Conservation (phyloP, 1,140 invertebrate genomes). For the Saccostrea echinata region DNA sequence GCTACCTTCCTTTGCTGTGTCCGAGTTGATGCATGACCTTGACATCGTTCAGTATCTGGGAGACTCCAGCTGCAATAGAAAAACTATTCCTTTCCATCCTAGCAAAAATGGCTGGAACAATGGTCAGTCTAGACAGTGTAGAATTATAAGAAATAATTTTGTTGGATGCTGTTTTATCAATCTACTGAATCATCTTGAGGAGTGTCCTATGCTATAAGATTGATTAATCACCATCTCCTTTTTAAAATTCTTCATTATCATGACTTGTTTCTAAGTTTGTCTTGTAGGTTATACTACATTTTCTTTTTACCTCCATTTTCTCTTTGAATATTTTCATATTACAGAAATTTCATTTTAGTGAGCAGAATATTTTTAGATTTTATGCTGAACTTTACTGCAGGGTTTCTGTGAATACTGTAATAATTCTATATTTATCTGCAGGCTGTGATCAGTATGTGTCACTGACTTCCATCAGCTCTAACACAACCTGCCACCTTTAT, state of each 20-base stretch:
- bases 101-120: constrained; percentile 32
- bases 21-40: constrained; percentile 39
- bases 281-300: too few relatives aligned
- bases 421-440: constrained; percentile 31
- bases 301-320: too few relatives aligned
- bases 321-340: neutral
- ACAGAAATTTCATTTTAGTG: neutral
- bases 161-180: too few relatives aligned
- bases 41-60: neutral
- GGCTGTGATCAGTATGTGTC: constrained; percentile 43
- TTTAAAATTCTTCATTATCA: too few relatives aligned
- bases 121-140: constrained; percentile 24
- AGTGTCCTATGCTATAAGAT: too few relatives aligned
- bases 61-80: neutral
- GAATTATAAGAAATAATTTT: neutral
- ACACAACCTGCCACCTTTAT: constrained; percentile 49
- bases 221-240: too few relatives aligned
- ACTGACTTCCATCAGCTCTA: constrained; percentile 42
- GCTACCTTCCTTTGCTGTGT: constrained; percentile 1
- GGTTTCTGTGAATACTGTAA: too few relatives aligned
- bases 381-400: neutral
- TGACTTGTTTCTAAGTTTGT: neutral
- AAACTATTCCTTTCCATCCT: neutral
- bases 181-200: too few relatives aligned
- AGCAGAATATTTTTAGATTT: neutral